These are phyloP conservation scores for Rostratula benghalensis DNA, from an alignment of 2,113 vertebrate genomes.

Conservation along the genomic window DNA sequence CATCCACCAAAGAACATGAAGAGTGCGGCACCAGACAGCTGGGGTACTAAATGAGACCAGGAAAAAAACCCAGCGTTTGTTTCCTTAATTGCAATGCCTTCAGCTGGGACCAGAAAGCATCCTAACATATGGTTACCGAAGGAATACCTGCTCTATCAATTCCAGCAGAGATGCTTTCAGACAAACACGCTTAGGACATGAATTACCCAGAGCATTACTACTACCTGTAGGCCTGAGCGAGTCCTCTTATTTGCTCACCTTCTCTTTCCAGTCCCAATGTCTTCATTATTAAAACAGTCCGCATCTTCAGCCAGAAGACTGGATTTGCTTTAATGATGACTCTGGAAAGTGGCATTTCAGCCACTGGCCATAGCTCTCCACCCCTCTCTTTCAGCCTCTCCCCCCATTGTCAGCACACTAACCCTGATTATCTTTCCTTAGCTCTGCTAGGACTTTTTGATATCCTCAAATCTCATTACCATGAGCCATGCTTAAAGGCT, in stretches of 20 bases:
- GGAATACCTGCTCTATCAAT: neutral
- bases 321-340: neutral
- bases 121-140: accelerated
- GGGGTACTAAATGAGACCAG: neutral
- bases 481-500: neutral
- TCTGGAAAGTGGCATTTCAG: neutral
- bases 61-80: neutral
- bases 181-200: neutral
- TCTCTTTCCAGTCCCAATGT: neutral
- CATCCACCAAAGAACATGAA: neutral
- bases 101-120: neutral
- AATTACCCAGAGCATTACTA: neutral
- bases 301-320: neutral
- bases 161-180: neutral
- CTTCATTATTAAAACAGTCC: neutral
- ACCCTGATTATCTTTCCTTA: neutral
- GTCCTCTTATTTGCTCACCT: neutral
- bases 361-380: neutral
- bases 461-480: neutral
- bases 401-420: neutral
- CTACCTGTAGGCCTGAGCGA: neutral
- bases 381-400: neutral
- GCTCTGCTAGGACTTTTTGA: neutral
- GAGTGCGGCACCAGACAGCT: neutral
- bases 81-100: neutral